Conservation (phyloP, 2,888 invertebrate species). For the Nephrocerus scutellatus region DNA sequence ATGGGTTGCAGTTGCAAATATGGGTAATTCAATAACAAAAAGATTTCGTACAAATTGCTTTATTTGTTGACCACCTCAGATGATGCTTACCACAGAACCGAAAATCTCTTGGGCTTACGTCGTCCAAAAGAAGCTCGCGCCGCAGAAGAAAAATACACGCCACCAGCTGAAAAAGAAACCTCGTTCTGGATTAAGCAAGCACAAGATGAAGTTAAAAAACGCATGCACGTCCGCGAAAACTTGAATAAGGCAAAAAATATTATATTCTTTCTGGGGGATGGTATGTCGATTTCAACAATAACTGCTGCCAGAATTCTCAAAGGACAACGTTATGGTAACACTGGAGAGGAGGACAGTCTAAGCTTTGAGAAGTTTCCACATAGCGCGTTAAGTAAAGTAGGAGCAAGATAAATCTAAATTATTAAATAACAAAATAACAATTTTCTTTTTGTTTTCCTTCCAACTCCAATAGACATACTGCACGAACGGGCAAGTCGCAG, state of each 20-base stretch:
- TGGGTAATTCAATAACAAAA: too few relatives aligned
- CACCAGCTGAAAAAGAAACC: constrained; percentile 25
- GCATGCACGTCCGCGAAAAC: constrained; percentile 17
- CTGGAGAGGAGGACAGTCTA: constrained; percentile 57
- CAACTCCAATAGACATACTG: constrained; percentile 52
- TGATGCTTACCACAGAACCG: too few relatives aligned
- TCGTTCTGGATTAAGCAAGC: constrained; percentile 31
- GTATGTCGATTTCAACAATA: constrained; percentile 64
- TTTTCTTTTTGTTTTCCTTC: neutral
- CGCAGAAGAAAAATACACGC: constrained; percentile 17
- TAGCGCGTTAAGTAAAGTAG: constrained; percentile 58
- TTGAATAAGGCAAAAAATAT: constrained; percentile 34
- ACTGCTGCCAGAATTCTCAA: constrained; percentile 59
- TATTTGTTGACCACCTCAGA: too few relatives aligned
- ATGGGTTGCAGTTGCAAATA: too few relatives aligned
- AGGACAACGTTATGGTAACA: constrained; percentile 52
- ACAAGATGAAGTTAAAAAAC: constrained; percentile 25
- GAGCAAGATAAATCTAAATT: neutral
- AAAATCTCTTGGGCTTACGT: too few relatives aligned
- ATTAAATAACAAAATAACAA: neutral
- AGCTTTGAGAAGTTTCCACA: constrained; percentile 59
- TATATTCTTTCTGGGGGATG: constrained; percentile 51
- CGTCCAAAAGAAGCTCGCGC: too few relatives aligned
- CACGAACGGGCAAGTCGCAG: constrained; percentile 61
- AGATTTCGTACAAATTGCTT: too few relatives aligned